Evolutionary conservation across 1,140 invertebrate genomes (phyloP), one percentile per base, ranked within the genome.

Genomic region (Oryctes rhinoceros): DNA sequence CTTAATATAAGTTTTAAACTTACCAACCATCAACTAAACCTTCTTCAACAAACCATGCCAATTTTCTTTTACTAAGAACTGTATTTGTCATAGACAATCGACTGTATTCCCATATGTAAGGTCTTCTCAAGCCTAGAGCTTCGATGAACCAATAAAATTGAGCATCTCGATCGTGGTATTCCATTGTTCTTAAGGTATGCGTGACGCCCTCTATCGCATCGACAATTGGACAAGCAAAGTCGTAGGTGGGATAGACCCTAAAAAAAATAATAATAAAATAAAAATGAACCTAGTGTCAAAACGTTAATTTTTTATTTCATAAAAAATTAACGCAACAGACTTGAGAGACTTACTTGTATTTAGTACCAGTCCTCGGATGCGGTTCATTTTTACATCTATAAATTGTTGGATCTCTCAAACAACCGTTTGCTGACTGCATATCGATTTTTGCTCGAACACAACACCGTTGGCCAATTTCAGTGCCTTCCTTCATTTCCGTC

Each of bases 201-300:
- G 98, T 99, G 6, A 99, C 97, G 79, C 94, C 95, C 90, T 99
- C 99, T 74, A 99, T 91, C 75, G 96, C 94, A 88, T 99, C 99
- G 3, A 99, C 98, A 86, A 99, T 99, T 4, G 99, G 99, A 88
- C 99, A 99, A 1, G 98, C 98, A 91, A 99, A 99, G 90, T 99
- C 99, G 86, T 99, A 99, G 0, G 98, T 99, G 37, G 99, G 99
- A 89, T 99, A 99, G 4, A 98, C 98, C 85, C 97, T 98, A 86
- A 88, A 91, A 85, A 81, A 81, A 80, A 78, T 4, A 71, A 80
- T 62, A 53, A 65, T 79, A 44, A 65, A 24, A 44, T 44, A 76
- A 20, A 6, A 39, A 1, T n/a, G 3, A 37, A 30, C 24, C 24
- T 30, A 30, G 24, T 30, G 0, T 30, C 24, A 30, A n/a, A n/a